Conservation (phyloP, 2,797 vertebrate genomes). For the Lepus oiostolus region DNA sequence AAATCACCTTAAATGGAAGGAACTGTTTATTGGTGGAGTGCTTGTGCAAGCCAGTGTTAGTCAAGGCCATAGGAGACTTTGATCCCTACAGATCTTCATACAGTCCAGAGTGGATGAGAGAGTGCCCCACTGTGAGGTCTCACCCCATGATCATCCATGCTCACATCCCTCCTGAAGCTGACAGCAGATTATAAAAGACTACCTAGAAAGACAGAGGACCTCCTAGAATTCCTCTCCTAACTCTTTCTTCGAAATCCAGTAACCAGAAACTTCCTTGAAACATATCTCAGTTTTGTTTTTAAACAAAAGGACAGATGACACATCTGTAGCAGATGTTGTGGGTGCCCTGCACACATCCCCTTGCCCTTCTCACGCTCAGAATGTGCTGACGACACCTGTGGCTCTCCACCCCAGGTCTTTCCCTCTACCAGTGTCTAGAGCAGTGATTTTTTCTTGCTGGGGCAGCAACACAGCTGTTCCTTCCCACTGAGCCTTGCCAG, state of each 20-base stretch:
- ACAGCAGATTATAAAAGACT: neutral
- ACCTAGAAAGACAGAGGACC: neutral
- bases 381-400: neutral
- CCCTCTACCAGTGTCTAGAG: neutral
- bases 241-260: slow-evolving; percentile 41
- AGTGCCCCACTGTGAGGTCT: neutral
- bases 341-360: neutral
- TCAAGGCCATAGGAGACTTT: neutral
- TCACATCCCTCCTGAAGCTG: neutral
- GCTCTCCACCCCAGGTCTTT: neutral
- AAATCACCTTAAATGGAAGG: slow-evolving; percentile 27
- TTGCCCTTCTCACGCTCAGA: neutral
- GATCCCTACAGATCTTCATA: neutral
- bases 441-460: neutral
- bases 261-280: slow-evolving; percentile 29
- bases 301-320: neutral
- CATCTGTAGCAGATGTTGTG: neutral
- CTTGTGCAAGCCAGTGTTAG: neutral
- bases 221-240: slow-evolving; percentile 16
- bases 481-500: neutral
- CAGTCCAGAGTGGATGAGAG: neutral
- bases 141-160: neutral
- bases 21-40: neutral
- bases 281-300: neutral
- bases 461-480: neutral